A percentile compares a stretch with the other conserved stretches of the same genome.
Conservation (phyloP, 2,888 invertebrate species). For the Tetragonisca angustula region DNA sequence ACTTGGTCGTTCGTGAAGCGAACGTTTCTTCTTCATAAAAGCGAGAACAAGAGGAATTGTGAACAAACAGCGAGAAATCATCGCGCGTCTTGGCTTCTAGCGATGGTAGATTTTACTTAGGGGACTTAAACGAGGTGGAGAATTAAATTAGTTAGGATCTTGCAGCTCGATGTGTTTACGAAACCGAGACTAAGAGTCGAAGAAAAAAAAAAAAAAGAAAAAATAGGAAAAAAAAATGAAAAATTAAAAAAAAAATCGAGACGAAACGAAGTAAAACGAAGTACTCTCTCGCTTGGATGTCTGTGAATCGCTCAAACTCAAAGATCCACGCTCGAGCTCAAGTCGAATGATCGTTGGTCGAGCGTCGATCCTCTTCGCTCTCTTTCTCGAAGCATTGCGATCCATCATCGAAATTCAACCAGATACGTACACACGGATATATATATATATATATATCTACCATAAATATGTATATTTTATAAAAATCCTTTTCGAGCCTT, state of each 20-base stretch:
- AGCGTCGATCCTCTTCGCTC: conserved; percentile 22
- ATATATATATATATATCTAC: neutral
- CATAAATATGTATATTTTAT: neutral
- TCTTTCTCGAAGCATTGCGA: conserved; percentile 24
- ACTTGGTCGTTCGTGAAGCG: conserved; percentile 26
- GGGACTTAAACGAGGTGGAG: conserved; percentile 48
- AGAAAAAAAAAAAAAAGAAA: conserved; percentile 7
- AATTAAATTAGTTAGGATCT: conserved; percentile 53
- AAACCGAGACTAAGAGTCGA: conserved; percentile 32
- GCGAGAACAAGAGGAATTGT: conserved; percentile 1
- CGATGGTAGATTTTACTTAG: conserved; percentile 62
- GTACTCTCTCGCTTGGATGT: conserved; percentile 70
- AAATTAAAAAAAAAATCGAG: conserved; percentile 32
- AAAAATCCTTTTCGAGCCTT: neutral
- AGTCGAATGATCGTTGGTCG: neutral
- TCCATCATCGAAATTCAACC: neutral
- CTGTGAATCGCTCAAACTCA: conserved; percentile 72
- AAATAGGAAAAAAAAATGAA: conserved; percentile 39
- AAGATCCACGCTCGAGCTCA: conserved; percentile 38
- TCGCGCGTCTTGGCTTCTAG: conserved; percentile 66
- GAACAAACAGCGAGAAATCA: conserved; percentile 51
- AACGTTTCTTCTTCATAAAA: conserved; percentile 43
- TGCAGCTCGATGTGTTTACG: conserved; percentile 69
- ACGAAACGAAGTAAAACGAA: conserved; percentile 39
- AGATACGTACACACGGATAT: neutral